A percentile compares a stretch with the other conserved stretches of the same genome.
Evolutionary conservation across 2,113 vertebrate species (phyloP).

Genomic region (Formicarius rufipectus): DNA sequence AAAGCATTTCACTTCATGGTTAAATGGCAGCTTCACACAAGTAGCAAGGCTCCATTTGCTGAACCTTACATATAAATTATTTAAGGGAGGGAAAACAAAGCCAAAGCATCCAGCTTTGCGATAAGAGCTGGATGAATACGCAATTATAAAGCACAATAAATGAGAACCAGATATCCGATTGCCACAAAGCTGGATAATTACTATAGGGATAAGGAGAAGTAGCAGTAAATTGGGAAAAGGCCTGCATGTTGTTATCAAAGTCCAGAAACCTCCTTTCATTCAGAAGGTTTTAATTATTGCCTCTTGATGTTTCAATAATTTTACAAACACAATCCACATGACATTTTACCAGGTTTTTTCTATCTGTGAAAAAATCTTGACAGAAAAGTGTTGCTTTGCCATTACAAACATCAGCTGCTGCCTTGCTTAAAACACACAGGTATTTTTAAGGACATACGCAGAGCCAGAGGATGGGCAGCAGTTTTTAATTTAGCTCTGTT

Average conservation of each 20-base stretch:
- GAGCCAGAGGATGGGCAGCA: not conserved
- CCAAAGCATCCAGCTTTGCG: conserved; percentile 10
- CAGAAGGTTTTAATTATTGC: not conserved
- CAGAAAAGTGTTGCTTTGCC: not conserved
- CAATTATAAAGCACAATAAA: conserved; percentile 29
- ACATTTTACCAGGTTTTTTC: not conserved
- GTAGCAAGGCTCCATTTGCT: conserved; percentile 75
- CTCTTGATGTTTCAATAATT: not conserved
- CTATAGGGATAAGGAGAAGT: not conserved
- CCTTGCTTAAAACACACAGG: not conserved
- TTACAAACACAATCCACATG: not conserved
- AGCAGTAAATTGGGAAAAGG: not conserved
- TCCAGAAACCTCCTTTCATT: not conserved
- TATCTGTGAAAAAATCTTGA: not conserved
- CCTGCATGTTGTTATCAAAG: not conserved
- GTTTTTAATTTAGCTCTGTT: conserved; percentile 18
- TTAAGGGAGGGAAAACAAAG: conserved; percentile 33
- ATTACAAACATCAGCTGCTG: not conserved
- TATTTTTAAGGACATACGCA: not conserved
- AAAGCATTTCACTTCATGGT: conserved; percentile 78
- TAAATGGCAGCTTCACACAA: conserved; percentile 83
- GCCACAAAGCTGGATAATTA: not conserved
- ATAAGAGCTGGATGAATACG: not conserved
- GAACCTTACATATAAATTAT: conserved; percentile 66
- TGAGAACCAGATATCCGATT: not conserved